These are phyloP conservation scores for Stercorarius parasiticus DNA, from an alignment of 2,113 vertebrate genomes.

Conservation along the genomic window DNA sequence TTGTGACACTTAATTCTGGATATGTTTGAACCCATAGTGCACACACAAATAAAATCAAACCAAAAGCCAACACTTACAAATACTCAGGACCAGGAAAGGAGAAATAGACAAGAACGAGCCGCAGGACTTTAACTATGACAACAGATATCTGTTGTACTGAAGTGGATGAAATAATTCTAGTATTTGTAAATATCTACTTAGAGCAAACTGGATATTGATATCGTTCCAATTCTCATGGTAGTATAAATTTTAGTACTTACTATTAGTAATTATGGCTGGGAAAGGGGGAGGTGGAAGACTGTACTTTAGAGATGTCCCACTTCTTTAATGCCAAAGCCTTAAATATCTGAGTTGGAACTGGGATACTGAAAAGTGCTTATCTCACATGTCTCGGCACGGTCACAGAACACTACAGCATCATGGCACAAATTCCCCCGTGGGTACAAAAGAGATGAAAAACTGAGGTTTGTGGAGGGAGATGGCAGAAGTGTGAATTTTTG, in stretches of 20 bases:
- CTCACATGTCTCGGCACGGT: fast-evolving
- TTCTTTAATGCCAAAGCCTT: neutral
- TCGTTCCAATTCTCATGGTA: neutral
- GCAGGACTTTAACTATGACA: neutral
- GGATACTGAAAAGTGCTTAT: neutral
- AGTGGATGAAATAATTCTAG: neutral
- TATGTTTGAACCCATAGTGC: neutral
- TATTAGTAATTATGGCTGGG: neutral
- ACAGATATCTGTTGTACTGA: neutral
- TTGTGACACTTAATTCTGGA: neutral
- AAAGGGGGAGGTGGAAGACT: neutral
- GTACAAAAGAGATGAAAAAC: neutral
- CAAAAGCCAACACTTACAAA: neutral
- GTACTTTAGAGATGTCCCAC: neutral
- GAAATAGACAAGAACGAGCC: neutral
- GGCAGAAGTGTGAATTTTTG: neutral
- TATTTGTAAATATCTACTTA: neutral
- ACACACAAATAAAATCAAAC: neutral
- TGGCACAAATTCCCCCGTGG: neutral
- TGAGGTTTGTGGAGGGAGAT: neutral
- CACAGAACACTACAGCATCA: neutral
- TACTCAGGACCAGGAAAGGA: neutral
- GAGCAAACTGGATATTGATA: neutral
- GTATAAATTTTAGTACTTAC: neutral
- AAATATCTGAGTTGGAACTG: neutral